Base-by-base conservation (phyloP, 64 coral and sea anemone genomes). In the Catalaphyllia jardinei region DNA sequence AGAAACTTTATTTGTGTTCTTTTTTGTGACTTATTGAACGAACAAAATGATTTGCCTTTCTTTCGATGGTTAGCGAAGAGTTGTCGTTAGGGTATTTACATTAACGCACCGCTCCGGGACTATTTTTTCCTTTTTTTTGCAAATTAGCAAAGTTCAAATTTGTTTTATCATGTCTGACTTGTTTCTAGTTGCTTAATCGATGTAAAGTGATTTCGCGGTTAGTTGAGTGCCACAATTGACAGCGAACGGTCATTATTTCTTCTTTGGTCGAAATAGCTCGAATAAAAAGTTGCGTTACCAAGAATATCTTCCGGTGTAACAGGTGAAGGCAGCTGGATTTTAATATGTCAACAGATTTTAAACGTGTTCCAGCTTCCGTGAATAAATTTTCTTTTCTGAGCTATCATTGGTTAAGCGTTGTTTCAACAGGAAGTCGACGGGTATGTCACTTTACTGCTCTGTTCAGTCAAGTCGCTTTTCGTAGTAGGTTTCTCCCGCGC, bases 281-380 rank as follows among this genome's bases (percentile, higher is more conserved):
- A 11, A 69, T 20, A 4, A 69, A 27, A 10, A n/a, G 20, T 69
- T 25, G 25, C 65, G 65, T 69, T 69, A 28, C n/a, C 65, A 25
- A 69, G 65, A 8, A 27, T 6, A 35, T 39, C 79, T 39, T 83
- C 79, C 79, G 79, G 29, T 39, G 29, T 33, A 65, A 18, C 60
- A 65, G 79, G 60, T 83, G 79, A 18, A 65, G 79, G 64, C 79
- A 83, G 59, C 79, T 83, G 79, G 79, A 57, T 29, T 80, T 69
- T 10, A 69, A 69, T 69, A 62, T 62, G 50, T 31, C 16, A 62
- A 80, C 35, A 19, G 54, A 80, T 80, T 62, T 69, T 10, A 69
- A 69, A 62, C 55, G 55, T 80, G 54, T 20, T 33, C 57, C 52
- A 59, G 28, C 61, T 80, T 60, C 13, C 79, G 59, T 35, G 79